phyloP scores from a whole-genome alignment of 1,140 invertebrate species.

The Drosophila orosa region DNA sequence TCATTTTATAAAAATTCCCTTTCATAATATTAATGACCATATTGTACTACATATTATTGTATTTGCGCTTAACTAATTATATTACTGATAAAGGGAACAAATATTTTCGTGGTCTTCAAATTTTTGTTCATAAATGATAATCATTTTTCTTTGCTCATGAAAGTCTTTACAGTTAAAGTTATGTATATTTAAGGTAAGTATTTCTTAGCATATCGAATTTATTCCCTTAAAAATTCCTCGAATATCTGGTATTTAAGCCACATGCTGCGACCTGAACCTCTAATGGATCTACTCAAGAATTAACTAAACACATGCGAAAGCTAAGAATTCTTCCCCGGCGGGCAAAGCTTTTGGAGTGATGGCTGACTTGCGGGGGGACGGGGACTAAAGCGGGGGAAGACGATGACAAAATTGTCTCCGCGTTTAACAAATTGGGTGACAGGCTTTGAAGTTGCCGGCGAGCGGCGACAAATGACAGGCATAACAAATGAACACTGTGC shows the following conservation, averaged over 20 bases:
- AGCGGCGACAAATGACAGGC: slow-evolving; percentile 79
- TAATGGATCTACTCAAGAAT: slow-evolving; percentile 32
- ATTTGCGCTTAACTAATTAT: no score
- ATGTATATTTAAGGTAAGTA: background rate
- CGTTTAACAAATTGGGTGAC: slow-evolving; percentile 82
- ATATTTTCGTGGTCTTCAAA: no score
- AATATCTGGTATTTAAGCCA: slow-evolving; percentile 3
- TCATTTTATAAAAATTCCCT: no score
- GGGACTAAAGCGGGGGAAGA: slow-evolving; percentile 16
- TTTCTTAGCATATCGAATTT: background rate
- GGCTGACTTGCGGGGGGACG: background rate
- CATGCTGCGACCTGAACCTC: background rate
- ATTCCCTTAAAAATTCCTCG: background rate
- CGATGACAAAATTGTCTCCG: slow-evolving; percentile 66
- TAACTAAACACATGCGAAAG: slow-evolving; percentile 76
- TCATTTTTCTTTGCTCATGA: no score
- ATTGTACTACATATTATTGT: no score
- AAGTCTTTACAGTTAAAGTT: no score
- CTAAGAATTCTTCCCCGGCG: slow-evolving; percentile 45
- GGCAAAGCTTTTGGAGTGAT: slow-evolving; percentile 29
- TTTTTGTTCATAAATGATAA: no score
- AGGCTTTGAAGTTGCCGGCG: slow-evolving; percentile 77
- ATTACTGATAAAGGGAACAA: no score
- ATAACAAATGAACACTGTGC: slow-evolving; percentile 81
- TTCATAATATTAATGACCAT: no score